Evolutionary conservation across 1,140 invertebrate species (phyloP), one percentile per base, ranked within the genome.

Genomic region (Drosophila littoralis): DNA sequence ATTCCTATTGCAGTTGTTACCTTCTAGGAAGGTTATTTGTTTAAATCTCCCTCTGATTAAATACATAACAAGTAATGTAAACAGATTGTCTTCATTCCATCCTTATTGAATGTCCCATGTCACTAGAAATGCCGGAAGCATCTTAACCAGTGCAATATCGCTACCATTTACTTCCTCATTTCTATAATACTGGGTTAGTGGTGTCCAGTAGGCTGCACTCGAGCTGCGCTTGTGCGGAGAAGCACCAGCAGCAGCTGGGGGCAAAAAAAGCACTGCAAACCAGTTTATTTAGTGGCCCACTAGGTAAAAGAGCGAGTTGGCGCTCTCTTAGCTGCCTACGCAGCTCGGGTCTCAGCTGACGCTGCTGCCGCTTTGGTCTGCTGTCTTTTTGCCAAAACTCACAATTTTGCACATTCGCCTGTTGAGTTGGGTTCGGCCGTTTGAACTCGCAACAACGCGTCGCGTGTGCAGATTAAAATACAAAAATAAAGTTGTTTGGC

Each of bases 11-110:
- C 55, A 82, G 36, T 67, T 71, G 52, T 57, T 69, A 59, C 58
- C 76, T 82, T 77, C 46, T 65, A 28, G 38, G 72, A 82, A 86
- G 70, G 82, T 73, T 79, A 64, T 79, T 71, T 83, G 76, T 89
- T 86, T 86, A 86, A 86, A 86, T 86, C 83, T 83, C 84, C 83
- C 50, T 72, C 45, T 86, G 85, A 86, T 86, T 86, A 86, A 86
- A 83, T 58, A 79, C 54, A 86, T 86, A 86, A 86, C 83, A 86
- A 86, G 83, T 77, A 65, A 79, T 17, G 72, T 79, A 88, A 46
- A 54, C 17, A 42, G 33, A n/a, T 45, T 51, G 40, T 13, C 42
- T 46, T 68, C 7, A 12, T 33, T 66, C 70, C 17, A 73, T 72
- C 69, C 52, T 68, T 69, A 74, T 60, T 73, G 54, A 22, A 69